Conservation (phyloP, 2,888 invertebrate genomes). For the Tenthredo mesomela region DNA sequence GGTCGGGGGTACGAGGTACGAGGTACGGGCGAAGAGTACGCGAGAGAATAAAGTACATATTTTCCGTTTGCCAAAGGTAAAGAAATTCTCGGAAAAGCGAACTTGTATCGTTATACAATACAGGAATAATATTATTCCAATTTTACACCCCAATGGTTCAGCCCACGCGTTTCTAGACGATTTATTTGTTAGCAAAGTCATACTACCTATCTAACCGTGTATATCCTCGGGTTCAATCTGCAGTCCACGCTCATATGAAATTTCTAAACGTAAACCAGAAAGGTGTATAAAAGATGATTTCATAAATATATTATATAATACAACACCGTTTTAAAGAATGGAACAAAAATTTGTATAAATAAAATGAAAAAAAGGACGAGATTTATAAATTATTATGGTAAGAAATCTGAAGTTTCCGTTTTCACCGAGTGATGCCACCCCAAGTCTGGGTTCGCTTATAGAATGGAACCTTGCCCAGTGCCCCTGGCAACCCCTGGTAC, state of each 20-base stretch:
- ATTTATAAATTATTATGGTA: background rate
- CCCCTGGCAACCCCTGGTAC: constrained; percentile 66
- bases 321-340: too few species aligned
- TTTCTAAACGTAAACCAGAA: background rate
- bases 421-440: constrained; percentile 30
- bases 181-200: constrained; percentile 26
- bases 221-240: background rate
- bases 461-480: constrained; percentile 59
- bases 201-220: background rate
- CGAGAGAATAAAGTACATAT: constrained; percentile 35
- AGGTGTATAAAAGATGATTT: too few species aligned
- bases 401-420: background rate
- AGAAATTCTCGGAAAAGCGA: constrained; percentile 13
- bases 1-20: background rate
- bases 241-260: background rate
- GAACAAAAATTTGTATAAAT: background rate
- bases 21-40: background rate
- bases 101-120: constrained; percentile 49
- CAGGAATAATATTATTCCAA: constrained; percentile 33
- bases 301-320: too few species aligned
- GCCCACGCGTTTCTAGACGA: constrained; percentile 19
- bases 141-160: constrained; percentile 11
- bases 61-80: background rate
- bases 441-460: background rate
- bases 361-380: background rate